Conservation (phyloP, 2,797 vertebrate species). For the Lutjanus campechanus region DNA sequence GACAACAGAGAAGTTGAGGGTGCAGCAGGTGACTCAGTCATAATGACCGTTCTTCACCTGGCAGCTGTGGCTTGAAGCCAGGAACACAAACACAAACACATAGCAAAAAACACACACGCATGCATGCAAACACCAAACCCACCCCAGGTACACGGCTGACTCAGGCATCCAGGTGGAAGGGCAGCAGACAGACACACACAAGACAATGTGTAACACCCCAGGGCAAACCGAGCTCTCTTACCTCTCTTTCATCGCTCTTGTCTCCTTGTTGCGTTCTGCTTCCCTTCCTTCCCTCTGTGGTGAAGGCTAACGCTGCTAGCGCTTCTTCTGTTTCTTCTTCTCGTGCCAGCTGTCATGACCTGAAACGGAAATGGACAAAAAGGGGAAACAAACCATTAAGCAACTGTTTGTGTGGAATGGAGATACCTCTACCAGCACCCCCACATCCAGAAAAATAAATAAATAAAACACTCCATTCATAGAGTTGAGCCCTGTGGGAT, state of each 20-base stretch:
- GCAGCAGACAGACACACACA: slow-evolving; percentile 37
- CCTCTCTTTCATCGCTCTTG: slow-evolving; percentile 57
- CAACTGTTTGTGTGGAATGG: slow-evolving; percentile 35
- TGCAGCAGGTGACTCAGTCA: slow-evolving; percentile 56
- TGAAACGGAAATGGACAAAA: slow-evolving; percentile 44
- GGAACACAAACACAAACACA: slow-evolving; percentile 35
- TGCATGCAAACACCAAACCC: slow-evolving; percentile 57
- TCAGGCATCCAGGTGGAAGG: slow-evolving; percentile 56
- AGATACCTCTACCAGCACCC: neutral
- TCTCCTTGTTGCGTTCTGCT: slow-evolving; percentile 38
- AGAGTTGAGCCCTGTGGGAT: neutral
- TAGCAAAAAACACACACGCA: slow-evolving; percentile 38
- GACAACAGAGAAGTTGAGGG: slow-evolving; percentile 23
- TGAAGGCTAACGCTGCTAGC: slow-evolving; percentile 35
- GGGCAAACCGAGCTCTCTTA: slow-evolving; percentile 59
- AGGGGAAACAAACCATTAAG: slow-evolving; percentile 40
- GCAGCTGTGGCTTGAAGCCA: slow-evolving; percentile 41
- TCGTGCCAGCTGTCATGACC: slow-evolving; percentile 49
- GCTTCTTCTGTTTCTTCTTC: slow-evolving; percentile 37
- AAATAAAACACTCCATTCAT: slow-evolving; percentile 26
- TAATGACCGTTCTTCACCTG: slow-evolving; percentile 57
- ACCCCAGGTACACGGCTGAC: slow-evolving; percentile 52
- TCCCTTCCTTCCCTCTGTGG: slow-evolving; percentile 23
- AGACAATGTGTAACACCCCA: slow-evolving; percentile 24
- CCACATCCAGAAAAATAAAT: slow-evolving; percentile 15